Percentiles rank a stretch among this genome's conserved stretches.
Conservation (phyloP, 2,113 vertebrate species). For the Erythrocebus patas region DNA sequence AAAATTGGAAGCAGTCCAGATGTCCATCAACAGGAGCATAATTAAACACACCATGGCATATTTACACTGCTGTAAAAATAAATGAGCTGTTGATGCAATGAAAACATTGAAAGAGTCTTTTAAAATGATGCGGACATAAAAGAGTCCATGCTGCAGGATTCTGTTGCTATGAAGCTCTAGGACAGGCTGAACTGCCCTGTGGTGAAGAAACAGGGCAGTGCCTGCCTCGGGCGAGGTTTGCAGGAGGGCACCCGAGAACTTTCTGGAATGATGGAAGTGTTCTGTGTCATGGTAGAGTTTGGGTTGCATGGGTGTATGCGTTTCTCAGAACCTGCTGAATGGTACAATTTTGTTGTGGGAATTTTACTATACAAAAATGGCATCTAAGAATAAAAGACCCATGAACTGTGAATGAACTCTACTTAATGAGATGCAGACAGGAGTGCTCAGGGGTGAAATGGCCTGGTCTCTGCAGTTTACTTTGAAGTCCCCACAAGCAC, state of each 20-base stretch:
- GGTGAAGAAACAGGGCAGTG: not conserved
- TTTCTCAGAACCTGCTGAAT: not conserved
- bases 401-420: not conserved
- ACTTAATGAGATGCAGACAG: not conserved
- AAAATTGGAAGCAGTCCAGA: not conserved
- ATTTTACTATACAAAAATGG: not conserved
- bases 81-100: not conserved
- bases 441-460: not conserved
- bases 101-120: not conserved
- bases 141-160: not conserved
- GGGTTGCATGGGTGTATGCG: not conserved
- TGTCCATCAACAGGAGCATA: not conserved
- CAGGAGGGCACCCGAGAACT: not conserved
- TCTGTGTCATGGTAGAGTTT: not conserved
- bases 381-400: not conserved
- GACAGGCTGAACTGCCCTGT: not conserved
- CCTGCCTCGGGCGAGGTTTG: not conserved
- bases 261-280: not conserved
- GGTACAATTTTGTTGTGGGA: not conserved
- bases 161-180: not conserved
- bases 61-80: not conserved
- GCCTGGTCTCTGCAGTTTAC: not conserved
- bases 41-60: not conserved
- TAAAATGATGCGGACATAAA: not conserved
- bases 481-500: not conserved